Percentiles rank a stretch among this genome's conserved stretches.
Evolutionary conservation across 2,888 invertebrate genomes (phyloP).

Genomic region (Gymnocheta viridis): DNA sequence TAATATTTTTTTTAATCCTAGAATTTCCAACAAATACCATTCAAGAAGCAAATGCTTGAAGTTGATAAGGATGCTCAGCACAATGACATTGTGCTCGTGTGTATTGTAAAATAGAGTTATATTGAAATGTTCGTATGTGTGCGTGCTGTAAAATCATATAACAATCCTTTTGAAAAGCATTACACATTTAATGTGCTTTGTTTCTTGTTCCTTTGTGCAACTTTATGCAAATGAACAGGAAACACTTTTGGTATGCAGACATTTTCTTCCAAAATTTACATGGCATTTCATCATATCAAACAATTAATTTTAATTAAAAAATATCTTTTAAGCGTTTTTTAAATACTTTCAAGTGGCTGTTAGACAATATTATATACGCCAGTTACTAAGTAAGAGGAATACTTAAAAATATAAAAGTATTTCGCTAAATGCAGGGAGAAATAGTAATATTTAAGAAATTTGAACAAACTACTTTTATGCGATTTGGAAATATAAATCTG

Average conservation of each 20-base stretch:
- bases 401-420: not conserved
- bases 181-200: not conserved
- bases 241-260: slow-evolving; percentile 60
- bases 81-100: slow-evolving; percentile 19
- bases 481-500: not conserved
- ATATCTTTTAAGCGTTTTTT: slow-evolving; percentile 52
- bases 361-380: slow-evolving; percentile 27
- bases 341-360: slow-evolving; percentile 53
- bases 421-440: not conserved
- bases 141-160: not conserved
- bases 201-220: slow-evolving; percentile 28
- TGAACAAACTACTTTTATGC: not conserved
- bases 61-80: not conserved
- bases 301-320: slow-evolving; percentile 66
- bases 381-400: not conserved
- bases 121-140: not conserved
- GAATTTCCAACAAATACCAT: not conserved
- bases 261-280: slow-evolving; percentile 40
- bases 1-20: not conserved
- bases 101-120: no score
- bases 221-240: slow-evolving; percentile 47
- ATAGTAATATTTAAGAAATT: not conserved
- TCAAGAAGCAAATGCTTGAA: slow-evolving; percentile 8
- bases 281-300: slow-evolving; percentile 63
- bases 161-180: slow-evolving; percentile 35